Conservation (phyloP, 2,888 invertebrate genomes). For the Synanthedon vespiformis region DNA sequence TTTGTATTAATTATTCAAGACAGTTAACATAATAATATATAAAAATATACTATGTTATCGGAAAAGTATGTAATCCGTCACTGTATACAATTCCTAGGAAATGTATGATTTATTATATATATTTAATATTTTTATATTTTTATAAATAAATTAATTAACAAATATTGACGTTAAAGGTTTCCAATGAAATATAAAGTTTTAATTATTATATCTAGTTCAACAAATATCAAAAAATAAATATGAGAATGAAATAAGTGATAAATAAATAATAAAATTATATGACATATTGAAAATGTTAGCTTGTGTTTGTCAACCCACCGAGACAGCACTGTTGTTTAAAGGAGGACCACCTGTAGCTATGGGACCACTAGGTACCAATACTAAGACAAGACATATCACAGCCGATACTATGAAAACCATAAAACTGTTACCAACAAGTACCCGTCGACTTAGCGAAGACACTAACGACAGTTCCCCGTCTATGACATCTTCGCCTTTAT, state of each 20-base stretch:
- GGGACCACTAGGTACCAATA: conserved; percentile 63
- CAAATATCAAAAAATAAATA: conserved; percentile 5
- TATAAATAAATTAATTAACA: not conserved
- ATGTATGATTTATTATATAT: too few relatives aligned
- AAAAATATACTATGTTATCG: too few relatives aligned
- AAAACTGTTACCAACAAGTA: conserved; percentile 36
- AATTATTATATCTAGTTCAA: conserved; percentile 3
- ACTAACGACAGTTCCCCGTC: conserved; percentile 40
- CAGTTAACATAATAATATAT: too few relatives aligned
- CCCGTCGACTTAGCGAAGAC: conserved; percentile 36
- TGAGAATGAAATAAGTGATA: conserved; percentile 40
- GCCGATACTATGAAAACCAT: conserved; percentile 45
- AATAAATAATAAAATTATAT: conserved; percentile 25
- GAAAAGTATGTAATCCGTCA: too few relatives aligned
- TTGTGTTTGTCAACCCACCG: conserved; percentile 76
- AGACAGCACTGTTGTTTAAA: conserved; percentile 66
- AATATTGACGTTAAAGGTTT: conserved; percentile 5
- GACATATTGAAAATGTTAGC: conserved; percentile 71
- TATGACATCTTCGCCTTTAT: conserved; percentile 41
- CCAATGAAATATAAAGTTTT: not conserved
- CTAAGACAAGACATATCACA: conserved; percentile 42
- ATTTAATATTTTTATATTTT: too few relatives aligned
- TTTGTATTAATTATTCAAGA: too few relatives aligned
- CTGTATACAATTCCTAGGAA: too few relatives aligned
- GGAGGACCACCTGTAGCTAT: conserved; percentile 65